phyloP scores from a whole-genome alignment of 2,113 vertebrate species.

The Ictalurus punctatus region DNA sequence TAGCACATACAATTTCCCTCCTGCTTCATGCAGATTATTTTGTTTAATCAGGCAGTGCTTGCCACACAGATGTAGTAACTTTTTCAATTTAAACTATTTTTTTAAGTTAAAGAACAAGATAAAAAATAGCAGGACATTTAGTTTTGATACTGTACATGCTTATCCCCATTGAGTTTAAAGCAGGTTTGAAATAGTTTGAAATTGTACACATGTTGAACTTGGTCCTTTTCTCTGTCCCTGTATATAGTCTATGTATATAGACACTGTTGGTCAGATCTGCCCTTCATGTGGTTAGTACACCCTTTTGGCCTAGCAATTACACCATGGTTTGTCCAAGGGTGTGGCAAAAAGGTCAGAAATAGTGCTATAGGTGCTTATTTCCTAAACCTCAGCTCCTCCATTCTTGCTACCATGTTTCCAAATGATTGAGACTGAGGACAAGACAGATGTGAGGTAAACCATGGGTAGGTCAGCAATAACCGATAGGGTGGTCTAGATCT shows the following conservation, averaged over 20 bases:
- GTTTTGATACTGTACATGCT: background rate
- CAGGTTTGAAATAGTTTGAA: background rate
- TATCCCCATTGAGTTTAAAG: background rate
- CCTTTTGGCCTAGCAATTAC: constrained; percentile 67
- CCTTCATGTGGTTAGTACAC: constrained; percentile 68
- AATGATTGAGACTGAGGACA: background rate
- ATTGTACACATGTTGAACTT: constrained; percentile 12
- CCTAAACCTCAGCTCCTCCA: constrained; percentile 61
- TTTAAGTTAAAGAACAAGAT: background rate
- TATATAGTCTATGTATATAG: constrained; percentile 51
- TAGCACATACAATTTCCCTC: background rate
- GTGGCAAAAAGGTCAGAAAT: constrained; percentile 66
- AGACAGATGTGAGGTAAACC: constrained; percentile 1
- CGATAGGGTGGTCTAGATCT: background rate
- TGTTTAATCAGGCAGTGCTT: background rate
- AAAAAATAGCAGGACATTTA: background rate
- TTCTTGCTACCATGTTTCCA: constrained; percentile 45
- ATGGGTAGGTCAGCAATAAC: constrained; percentile 23
- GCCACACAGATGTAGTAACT: background rate
- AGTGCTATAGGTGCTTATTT: constrained; percentile 66
- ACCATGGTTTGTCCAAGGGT: constrained; percentile 63
- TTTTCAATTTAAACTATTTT: background rate
- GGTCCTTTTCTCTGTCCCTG: background rate
- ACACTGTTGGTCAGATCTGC: constrained; percentile 33
- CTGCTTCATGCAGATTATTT: background rate